Evolutionary conservation across 2,888 invertebrate species (phyloP).

Genomic region (Athrips mouffetella): DNA sequence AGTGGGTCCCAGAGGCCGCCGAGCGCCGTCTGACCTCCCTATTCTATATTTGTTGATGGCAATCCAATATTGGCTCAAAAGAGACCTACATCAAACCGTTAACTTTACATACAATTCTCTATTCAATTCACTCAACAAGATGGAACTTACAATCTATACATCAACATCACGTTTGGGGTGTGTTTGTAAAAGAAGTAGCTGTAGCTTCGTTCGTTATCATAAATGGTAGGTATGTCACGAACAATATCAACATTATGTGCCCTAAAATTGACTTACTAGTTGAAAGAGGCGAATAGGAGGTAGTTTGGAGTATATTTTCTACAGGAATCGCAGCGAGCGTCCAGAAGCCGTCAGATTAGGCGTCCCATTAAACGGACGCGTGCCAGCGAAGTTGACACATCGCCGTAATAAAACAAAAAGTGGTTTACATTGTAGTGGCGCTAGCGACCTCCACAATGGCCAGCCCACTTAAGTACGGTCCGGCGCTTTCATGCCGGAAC

Average conservation of each 20-base stretch:
- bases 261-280: too few species aligned
- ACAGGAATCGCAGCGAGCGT: constrained; percentile 28
- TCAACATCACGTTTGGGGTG: neutral
- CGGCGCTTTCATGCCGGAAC: constrained; percentile 56
- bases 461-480: constrained; percentile 65
- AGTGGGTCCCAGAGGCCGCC: constrained; percentile 32
- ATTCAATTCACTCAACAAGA: constrained; percentile 12
- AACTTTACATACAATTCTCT: constrained; percentile 20
- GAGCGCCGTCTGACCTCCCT: constrained; percentile 36
- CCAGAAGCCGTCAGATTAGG: constrained; percentile 41
- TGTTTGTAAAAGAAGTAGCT: neutral
- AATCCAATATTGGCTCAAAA: constrained; percentile 33
- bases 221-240: too few species aligned
- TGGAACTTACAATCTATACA: constrained; percentile 1
- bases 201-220: too few species aligned
- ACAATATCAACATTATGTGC: too few species aligned
- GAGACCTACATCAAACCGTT: constrained; percentile 24
- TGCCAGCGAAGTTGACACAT: constrained; percentile 62
- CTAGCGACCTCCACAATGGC: constrained; percentile 56
- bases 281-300: too few species aligned
- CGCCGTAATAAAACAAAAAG: constrained; percentile 63
- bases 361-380: constrained; percentile 56
- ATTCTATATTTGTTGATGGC: constrained; percentile 44
- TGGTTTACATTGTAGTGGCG: constrained; percentile 56
- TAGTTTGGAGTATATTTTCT: constrained; percentile 16